phyloP scores from a whole-genome alignment of 2,888 invertebrate genomes.

The Eustalomyia histrio region DNA sequence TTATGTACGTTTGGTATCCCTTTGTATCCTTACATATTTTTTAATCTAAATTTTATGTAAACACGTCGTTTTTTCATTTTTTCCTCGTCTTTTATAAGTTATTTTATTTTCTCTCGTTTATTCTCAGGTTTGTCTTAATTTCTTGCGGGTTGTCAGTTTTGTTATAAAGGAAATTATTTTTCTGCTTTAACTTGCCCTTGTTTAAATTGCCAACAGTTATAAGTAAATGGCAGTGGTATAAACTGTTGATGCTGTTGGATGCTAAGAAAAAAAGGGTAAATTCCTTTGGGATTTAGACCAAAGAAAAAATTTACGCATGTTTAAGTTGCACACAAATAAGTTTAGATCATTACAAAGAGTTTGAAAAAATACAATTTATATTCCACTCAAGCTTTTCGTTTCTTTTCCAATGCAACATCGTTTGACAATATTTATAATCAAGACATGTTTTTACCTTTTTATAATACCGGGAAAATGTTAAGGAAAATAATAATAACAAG shows the following conservation, averaged over 20 bases:
- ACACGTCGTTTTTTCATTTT: conserved; percentile 48
- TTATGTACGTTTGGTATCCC: no score
- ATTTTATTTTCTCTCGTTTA: conserved; percentile 10
- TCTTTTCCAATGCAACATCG: conserved; percentile 10
- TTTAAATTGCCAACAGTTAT: conserved; percentile 13
- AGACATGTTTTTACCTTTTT: conserved; percentile 7
- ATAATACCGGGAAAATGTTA: no score
- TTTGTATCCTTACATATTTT: no score
- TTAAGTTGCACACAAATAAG: conserved; percentile 10
- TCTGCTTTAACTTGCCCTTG: conserved; percentile 9
- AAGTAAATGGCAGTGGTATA: neutral
- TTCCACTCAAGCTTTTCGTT: conserved; percentile 43
- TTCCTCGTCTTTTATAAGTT: neutral
- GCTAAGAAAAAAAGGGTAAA: conserved; percentile 27
- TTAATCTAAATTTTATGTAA: conserved; percentile 21
- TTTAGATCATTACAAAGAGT: conserved; percentile 9
- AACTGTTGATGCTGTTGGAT: conserved; percentile 2
- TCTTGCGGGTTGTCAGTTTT: conserved; percentile 49
- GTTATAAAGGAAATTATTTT: conserved; percentile 57
- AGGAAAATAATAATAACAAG: no score
- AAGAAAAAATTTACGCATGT: conserved; percentile 30
- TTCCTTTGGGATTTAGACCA: conserved; percentile 35
- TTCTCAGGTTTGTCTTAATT: conserved; percentile 38
- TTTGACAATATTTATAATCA: conserved; percentile 48
- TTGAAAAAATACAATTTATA: conserved; percentile 45